Percentiles rank a stretch among this genome's conserved stretches.
These are phyloP conservation scores for Equus przewalskii DNA, from an alignment of 2,113 vertebrate species.

Conservation along the genomic window DNA sequence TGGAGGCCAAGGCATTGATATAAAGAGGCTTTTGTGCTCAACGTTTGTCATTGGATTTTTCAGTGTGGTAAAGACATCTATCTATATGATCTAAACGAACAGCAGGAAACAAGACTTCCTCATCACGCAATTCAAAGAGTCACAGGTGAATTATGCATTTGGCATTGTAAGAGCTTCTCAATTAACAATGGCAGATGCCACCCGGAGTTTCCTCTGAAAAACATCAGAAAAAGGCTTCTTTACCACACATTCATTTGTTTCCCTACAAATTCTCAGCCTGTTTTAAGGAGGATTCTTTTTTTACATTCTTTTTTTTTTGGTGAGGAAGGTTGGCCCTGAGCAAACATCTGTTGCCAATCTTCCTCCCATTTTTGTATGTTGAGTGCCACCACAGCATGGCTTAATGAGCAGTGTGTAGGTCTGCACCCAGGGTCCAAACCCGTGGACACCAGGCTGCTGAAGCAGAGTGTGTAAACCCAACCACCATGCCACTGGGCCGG, in stretches of 20 bases:
- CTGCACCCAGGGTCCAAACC: too few relatives aligned
- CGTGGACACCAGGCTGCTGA: too few relatives aligned
- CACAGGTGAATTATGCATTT: conserved; percentile 79
- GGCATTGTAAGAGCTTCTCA: conserved; percentile 72
- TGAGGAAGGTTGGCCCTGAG: too few relatives aligned
- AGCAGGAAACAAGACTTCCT: conserved; percentile 79
- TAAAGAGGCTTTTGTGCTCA: conserved; percentile 76
- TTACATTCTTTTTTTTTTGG: too few relatives aligned
- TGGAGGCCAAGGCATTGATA: conserved; percentile 64
- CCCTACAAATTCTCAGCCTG: background rate
- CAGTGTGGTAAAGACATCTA: conserved; percentile 72
- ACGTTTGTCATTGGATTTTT: conserved; percentile 47
- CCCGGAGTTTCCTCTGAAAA: conserved; percentile 69
- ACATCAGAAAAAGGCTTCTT: conserved; percentile 44
- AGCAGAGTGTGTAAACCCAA: too few relatives aligned
- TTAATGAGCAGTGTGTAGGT: too few relatives aligned
- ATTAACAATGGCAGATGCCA: conserved; percentile 80
- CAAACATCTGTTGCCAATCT: too few relatives aligned
- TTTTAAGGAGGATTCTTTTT: conserved; percentile 38
- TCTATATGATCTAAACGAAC: conserved; percentile 75
- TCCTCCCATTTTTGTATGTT: too few relatives aligned
- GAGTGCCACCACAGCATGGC: too few relatives aligned
- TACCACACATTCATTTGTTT: background rate
- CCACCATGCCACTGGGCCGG: too few relatives aligned
- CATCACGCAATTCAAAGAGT: conserved; percentile 75